phyloP scores from a whole-genome alignment of 2,113 vertebrate genomes.

The Dromiciops gliroides region DNA sequence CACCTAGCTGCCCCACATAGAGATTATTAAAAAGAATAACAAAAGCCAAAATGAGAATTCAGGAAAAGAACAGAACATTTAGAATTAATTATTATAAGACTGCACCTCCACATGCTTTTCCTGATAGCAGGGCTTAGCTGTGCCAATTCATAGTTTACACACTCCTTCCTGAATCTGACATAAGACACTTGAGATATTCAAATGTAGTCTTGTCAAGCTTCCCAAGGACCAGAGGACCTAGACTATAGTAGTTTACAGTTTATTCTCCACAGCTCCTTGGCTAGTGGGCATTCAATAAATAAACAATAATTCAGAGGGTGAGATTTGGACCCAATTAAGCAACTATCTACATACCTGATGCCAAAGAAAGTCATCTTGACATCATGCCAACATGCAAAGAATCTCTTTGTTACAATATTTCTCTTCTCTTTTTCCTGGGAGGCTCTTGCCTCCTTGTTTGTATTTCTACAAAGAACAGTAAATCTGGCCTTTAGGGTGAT shows the following conservation, averaged over 20 bases:
- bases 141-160: not conserved
- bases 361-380: conserved; percentile 24
- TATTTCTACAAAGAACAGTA: not conserved
- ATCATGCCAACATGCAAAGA: not conserved
- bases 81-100: not conserved
- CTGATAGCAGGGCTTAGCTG: not conserved
- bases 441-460: not conserved
- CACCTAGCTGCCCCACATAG: too few relatives aligned
- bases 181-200: not conserved
- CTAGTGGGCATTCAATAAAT: not conserved
- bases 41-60: not conserved
- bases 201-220: not conserved
- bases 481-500: not conserved
- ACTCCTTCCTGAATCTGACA: not conserved
- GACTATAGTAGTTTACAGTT: conserved; percentile 6
- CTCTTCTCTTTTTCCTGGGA: not conserved
- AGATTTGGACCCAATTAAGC: conserved; percentile 22
- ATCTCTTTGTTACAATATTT: not conserved
- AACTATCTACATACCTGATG: too few relatives aligned
- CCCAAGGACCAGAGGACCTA: conserved; percentile 23
- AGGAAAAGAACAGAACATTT: not conserved
- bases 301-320: not conserved
- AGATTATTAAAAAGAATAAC: not conserved
- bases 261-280: not conserved
- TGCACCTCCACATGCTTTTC: not conserved